Conservation (phyloP, 2,797 vertebrate genomes). For the Myotis vivesi region DNA sequence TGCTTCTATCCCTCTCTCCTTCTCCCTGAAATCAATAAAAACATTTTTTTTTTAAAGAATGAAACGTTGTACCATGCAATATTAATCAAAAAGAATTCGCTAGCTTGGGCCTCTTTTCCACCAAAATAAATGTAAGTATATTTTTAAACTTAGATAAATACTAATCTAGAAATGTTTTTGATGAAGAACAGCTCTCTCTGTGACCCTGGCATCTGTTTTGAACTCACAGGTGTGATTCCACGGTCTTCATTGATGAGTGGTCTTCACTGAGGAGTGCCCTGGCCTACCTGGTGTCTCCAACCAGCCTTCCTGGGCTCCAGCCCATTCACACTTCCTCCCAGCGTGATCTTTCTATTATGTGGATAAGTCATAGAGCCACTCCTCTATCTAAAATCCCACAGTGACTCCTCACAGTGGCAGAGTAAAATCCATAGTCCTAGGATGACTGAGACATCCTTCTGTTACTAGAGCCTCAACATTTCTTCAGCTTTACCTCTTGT, state of each 20-base stretch:
- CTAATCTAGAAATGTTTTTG: not conserved
- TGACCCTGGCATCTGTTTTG: not conserved
- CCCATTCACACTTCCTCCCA: not conserved
- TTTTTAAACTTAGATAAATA: not conserved
- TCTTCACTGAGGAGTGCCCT: too few species aligned
- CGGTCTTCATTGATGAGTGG: accelerated
- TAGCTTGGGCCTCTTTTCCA: not conserved
- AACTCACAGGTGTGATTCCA: not conserved
- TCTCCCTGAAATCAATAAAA: not conserved
- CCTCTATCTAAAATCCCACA: not conserved
- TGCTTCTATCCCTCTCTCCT: not conserved
- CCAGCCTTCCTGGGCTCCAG: not conserved
- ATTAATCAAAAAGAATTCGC: not conserved
- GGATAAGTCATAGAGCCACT: not conserved
- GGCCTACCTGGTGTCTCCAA: not conserved
- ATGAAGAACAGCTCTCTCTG: not conserved
- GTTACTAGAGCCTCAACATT: not conserved
- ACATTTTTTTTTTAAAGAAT: not conserved
- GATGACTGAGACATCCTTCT: not conserved
- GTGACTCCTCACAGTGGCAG: not conserved
- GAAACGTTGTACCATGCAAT: not conserved
- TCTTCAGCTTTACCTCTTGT: not conserved
- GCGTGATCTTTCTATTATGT: not conserved
- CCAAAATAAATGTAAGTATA: not conserved
- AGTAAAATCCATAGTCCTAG: not conserved